phyloP scores from a whole-genome alignment of 2,113 vertebrate species.

The Cervus canadensis region DNA sequence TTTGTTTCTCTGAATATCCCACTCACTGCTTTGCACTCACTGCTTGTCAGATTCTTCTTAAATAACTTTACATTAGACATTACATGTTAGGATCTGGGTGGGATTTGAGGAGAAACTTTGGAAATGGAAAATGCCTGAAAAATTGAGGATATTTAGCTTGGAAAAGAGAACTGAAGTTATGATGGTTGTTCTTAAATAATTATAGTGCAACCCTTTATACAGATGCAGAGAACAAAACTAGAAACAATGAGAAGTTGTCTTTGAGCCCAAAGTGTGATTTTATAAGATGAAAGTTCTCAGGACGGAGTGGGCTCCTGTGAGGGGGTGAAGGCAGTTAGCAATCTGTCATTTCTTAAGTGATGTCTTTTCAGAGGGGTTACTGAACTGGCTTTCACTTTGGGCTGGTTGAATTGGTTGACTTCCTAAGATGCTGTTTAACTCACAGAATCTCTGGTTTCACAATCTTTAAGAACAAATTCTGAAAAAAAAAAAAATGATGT shows the following conservation, averaged over 20 bases:
- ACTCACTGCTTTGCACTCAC: not conserved
- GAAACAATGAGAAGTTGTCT: not conserved
- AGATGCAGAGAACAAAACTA: not conserved
- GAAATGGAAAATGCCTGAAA: not conserved
- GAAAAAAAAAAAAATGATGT: not conserved
- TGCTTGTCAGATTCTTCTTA: not conserved
- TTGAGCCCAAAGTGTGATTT: not conserved
- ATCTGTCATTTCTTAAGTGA: not conserved
- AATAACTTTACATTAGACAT: not conserved
- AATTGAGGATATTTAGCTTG: not conserved
- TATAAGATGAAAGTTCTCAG: not conserved
- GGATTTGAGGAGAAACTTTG: not conserved
- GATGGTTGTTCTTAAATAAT: not conserved
- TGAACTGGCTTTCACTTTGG: not conserved
- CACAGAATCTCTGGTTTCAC: not conserved
- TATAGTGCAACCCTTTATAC: not conserved
- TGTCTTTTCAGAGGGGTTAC: not conserved
- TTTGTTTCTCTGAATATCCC: not conserved
- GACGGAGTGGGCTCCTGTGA: not conserved
- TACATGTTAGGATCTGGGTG: not conserved
- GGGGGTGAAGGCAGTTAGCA: not conserved
- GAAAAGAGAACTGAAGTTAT: not conserved
- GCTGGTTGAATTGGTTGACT: not conserved
- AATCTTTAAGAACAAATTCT: not conserved
- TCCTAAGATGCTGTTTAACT: not conserved